These are phyloP conservation scores for Rhynchomys soricoides DNA, from an alignment of 2,113 vertebrate genomes.

Conservation along the genomic window DNA sequence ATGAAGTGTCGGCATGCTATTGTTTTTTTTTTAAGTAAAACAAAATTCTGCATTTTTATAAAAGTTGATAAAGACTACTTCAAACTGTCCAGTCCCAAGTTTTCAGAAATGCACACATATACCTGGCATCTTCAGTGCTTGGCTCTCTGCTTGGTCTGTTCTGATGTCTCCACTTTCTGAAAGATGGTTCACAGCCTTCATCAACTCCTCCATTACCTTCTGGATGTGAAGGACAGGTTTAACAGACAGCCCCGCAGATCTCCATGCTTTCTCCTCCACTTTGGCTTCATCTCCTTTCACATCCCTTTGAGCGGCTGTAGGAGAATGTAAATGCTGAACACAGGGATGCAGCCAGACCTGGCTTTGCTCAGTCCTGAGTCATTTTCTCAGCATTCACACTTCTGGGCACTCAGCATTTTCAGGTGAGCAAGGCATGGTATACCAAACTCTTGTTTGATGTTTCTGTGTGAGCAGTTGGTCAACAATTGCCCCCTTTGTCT, in stretches of 20 bases:
- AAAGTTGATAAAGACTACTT: conserved; percentile 91
- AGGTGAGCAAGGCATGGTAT: neutral
- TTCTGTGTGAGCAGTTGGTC: neutral
- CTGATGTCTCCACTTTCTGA: neutral
- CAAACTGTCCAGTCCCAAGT: conserved; percentile 86
- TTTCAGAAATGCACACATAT: neutral
- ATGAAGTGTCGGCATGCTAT: neutral
- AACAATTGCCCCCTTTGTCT: neutral
- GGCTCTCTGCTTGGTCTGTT: neutral
- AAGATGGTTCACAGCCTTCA: neutral
- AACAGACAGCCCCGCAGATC: neutral
- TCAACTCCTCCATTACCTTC: neutral
- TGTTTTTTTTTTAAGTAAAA: conserved; percentile 65
- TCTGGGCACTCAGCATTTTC: neutral
- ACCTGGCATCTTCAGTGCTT: no score
- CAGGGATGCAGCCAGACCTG: neutral
- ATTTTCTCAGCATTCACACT: neutral
- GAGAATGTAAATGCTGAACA: neutral
- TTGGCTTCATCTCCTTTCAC: neutral
- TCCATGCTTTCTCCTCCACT: neutral
- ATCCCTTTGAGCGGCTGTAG: neutral
- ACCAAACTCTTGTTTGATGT: neutral
- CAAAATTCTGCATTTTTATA: conserved; percentile 90
- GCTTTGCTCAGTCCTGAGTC: neutral
- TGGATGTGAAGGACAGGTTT: neutral